phyloP scores from a whole-genome alignment of 1,140 invertebrate species.

The Trachymyrmex septentrionalis region DNA sequence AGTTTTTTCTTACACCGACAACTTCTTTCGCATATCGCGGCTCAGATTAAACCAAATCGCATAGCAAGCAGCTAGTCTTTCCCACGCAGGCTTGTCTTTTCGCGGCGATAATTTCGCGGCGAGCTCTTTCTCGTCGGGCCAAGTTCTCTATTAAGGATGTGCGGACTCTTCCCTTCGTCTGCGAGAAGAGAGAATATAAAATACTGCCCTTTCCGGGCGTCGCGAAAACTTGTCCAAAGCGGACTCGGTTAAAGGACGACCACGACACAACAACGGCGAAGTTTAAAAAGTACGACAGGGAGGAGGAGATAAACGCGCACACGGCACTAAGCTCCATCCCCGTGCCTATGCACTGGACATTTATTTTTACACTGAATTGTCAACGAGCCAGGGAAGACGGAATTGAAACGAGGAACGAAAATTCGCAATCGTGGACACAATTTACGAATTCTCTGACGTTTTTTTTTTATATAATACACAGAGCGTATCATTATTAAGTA shows the following conservation, averaged over 20 bases:
- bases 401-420: not conserved
- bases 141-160: slow-evolving; percentile 41
- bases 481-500: not conserved
- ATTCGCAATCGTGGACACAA: not conserved
- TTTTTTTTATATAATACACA: not conserved
- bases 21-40: not conserved
- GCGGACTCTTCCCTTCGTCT: slow-evolving; percentile 18
- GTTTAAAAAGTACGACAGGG: slow-evolving; percentile 53
- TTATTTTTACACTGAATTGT: slow-evolving; percentile 22
- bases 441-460: not conserved
- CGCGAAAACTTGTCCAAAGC: slow-evolving; percentile 47
- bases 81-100: slow-evolving; percentile 14
- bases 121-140: slow-evolving; percentile 28
- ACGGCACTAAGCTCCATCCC: slow-evolving; percentile 33
- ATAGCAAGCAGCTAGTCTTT: slow-evolving; percentile 25
- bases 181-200: slow-evolving; percentile 29
- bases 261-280: slow-evolving; percentile 44
- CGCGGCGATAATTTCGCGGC: slow-evolving; percentile 58
- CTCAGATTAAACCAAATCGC: slow-evolving; percentile 16
- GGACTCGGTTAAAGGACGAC: slow-evolving; percentile 54
- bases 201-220: slow-evolving; percentile 34
- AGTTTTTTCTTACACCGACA: not conserved
- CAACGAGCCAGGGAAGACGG: slow-evolving; percentile 15
- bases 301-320: slow-evolving; percentile 55
- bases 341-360: slow-evolving; percentile 9